Evolutionary conservation across 1,140 invertebrate genomes (phyloP).

Genomic region (Orius insidiosus): DNA sequence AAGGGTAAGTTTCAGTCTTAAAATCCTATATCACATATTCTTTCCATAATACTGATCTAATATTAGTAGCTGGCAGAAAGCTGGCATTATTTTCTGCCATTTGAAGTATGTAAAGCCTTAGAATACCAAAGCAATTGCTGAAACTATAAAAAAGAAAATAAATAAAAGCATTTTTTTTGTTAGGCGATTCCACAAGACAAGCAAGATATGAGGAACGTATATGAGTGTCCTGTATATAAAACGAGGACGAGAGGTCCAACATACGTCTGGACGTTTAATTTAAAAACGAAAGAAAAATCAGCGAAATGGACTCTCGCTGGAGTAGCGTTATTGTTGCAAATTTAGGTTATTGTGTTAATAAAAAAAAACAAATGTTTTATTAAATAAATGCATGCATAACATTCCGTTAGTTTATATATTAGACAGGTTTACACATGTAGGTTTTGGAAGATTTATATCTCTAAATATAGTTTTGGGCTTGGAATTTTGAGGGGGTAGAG

Average conservation of each 20-base stretch:
- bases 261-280: constrained; percentile 91
- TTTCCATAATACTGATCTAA: background rate
- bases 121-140: background rate
- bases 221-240: constrained; percentile 91
- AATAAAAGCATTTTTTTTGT: no score
- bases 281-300: constrained; percentile 86
- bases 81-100: background rate
- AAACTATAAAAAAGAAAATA: constrained; percentile 3
- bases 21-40: background rate
- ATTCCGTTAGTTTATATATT: background rate
- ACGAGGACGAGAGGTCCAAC: constrained; percentile 76
- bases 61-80: background rate
- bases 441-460: constrained; percentile 9
- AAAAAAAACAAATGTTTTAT: background rate
- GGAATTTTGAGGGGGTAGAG: constrained; percentile 8
- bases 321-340: constrained; percentile 74
- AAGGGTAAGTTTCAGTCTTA: constrained; percentile 32
- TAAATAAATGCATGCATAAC: background rate
- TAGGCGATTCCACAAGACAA: constrained; percentile 86
- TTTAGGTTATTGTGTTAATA: constrained; percentile 27
- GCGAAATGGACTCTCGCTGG: constrained; percentile 89
- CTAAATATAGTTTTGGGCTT: background rate
- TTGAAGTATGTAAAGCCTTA: background rate
- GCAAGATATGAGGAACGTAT: constrained; percentile 78
- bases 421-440: constrained; percentile 11